Conservation (phyloP, 1,140 invertebrate genomes). For the Aphis craccivora region DNA sequence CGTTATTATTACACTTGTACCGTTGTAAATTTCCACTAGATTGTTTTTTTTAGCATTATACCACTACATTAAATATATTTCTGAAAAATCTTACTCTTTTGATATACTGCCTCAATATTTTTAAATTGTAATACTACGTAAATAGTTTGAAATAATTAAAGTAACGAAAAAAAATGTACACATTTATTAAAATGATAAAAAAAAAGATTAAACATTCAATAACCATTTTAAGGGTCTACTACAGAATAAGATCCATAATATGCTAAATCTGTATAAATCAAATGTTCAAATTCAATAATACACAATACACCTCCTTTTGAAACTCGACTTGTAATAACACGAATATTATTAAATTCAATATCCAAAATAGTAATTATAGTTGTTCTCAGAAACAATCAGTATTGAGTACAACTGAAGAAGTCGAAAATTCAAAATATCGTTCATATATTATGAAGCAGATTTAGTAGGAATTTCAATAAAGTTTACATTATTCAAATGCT, state of each 20-base stretch:
- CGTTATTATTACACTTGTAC: neutral
- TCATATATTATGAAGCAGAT: too few relatives aligned
- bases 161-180: neutral
- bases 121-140: neutral
- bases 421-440: neutral
- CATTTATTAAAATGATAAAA: too few relatives aligned
- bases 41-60: neutral
- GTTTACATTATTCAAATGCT: too few relatives aligned
- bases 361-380: neutral
- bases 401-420: neutral
- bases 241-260: neutral
- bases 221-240: neutral
- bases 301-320: neutral
- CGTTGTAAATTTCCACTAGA: neutral
- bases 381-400: neutral
- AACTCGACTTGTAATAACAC: neutral
- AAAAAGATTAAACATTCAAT: neutral
- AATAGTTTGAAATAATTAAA: neutral
- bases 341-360: neutral
- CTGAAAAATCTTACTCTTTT: neutral
- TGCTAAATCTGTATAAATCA: neutral
- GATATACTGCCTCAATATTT: neutral
- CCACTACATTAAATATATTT: neutral
- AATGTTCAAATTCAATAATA: neutral
- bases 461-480: neutral